Percentiles rank a stretch among this genome's conserved stretches.
Conservation (phyloP, 1,140 invertebrate species). For the Dendrolimus kikuchii region DNA sequence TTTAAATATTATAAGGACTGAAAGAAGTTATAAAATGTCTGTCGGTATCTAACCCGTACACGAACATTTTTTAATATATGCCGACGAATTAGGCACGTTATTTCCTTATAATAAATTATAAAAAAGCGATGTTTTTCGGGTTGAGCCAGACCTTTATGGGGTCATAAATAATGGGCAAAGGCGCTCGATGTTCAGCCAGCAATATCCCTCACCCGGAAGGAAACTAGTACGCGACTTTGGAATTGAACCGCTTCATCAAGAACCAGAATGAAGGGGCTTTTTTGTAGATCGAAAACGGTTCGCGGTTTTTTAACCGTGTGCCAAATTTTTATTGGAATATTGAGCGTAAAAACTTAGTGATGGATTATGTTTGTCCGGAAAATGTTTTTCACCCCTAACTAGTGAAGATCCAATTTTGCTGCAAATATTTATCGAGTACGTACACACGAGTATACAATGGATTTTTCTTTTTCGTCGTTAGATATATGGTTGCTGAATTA, state of each 20-base stretch:
- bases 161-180: slow-evolving; percentile 50
- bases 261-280: not conserved
- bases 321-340: too few relatives aligned
- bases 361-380: too few relatives aligned
- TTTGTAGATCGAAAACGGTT: not conserved
- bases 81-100: slow-evolving; percentile 54
- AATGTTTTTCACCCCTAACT: too few relatives aligned
- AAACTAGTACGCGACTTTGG: slow-evolving; percentile 21
- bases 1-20: too few relatives aligned
- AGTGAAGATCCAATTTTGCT: too few relatives aligned
- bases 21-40: too few relatives aligned
- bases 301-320: too few relatives aligned
- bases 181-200: slow-evolving; percentile 23
- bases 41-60: not conserved
- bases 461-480: too few relatives aligned
- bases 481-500: too few relatives aligned
- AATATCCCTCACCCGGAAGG: slow-evolving; percentile 39
- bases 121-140: slow-evolving; percentile 59
- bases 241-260: slow-evolving; percentile 34
- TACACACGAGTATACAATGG: too few relatives aligned
- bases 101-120: slow-evolving; percentile 61
- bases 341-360: too few relatives aligned
- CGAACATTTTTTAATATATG: slow-evolving; percentile 29
- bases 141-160: slow-evolving; percentile 47
- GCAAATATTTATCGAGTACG: too few relatives aligned